Percentiles rank a stretch among this genome's conserved stretches.
These are phyloP conservation scores for Psilopogon haemacephalus DNA, from an alignment of 2,113 vertebrate species.

Conservation along the genomic window DNA sequence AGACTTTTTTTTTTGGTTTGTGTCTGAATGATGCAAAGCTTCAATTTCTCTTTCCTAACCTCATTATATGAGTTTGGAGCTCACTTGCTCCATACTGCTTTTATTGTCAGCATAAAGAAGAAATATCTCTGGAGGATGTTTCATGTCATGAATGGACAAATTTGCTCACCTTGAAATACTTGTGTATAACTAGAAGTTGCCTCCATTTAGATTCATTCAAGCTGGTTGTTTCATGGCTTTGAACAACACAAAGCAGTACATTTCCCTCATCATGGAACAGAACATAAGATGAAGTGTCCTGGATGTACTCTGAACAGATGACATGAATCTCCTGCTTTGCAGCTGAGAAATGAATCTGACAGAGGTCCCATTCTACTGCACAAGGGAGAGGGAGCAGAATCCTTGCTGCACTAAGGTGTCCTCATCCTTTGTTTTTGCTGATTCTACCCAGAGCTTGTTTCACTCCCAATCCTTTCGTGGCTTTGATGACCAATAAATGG, in stretches of 20 bases:
- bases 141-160: not conserved
- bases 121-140: not conserved
- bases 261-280: not conserved
- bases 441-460: not conserved
- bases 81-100: not conserved
- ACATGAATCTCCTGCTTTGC: not conserved
- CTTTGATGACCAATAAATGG: not conserved
- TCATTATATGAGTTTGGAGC: not conserved
- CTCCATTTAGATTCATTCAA: not conserved
- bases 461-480: not conserved
- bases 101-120: not conserved
- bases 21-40: not conserved
- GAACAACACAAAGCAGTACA: not conserved
- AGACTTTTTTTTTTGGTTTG: not conserved
- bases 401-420: not conserved
- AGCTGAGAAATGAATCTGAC: not conserved
- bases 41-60: not conserved
- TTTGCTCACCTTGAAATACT: not conserved
- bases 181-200: not conserved
- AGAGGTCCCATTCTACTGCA: not conserved
- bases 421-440: not conserved
- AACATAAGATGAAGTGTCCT: not conserved
- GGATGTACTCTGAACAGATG: not conserved
- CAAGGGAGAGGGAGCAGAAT: not conserved
- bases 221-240: not conserved